A percentile compares a stretch with the other conserved stretches of the same genome.
These are phyloP conservation scores for Oncopodura yosiiana DNA, from an alignment of 1,140 invertebrate genomes.

Conservation along the genomic window DNA sequence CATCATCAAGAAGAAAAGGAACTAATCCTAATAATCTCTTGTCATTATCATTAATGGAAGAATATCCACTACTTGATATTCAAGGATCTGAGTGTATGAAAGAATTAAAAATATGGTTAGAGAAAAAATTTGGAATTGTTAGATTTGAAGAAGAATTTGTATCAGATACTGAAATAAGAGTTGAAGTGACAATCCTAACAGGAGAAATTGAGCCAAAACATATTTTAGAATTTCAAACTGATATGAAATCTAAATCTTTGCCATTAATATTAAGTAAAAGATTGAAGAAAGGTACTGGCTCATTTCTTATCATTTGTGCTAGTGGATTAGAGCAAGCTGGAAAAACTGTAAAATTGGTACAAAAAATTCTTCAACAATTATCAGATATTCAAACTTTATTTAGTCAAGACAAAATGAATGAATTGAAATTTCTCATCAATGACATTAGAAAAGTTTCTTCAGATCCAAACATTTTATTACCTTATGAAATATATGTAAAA, in stretches of 20 bases:
- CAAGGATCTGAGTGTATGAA: constrained; percentile 9
- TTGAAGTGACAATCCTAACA: constrained; percentile 22
- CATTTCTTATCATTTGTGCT: constrained; percentile 17
- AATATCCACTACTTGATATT: no score
- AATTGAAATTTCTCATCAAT: no score
- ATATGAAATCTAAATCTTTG: constrained; percentile 13
- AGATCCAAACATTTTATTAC: constrained; percentile 1
- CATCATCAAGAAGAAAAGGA: constrained; percentile 6
- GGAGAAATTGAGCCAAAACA: constrained; percentile 13
- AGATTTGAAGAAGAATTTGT: constrained; percentile 22
- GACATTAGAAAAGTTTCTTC: background rate
- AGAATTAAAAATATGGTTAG: constrained; percentile 20
- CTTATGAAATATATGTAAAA: constrained; percentile 14
- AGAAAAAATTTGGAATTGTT: constrained; percentile 24
- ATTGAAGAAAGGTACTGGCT: constrained; percentile 13
- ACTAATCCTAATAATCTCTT: no score
- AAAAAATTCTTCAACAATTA: background rate
- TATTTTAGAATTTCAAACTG: constrained; percentile 16
- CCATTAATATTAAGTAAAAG: constrained; percentile 12
- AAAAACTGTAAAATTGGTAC: background rate
- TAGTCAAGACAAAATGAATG: no score
- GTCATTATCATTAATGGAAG: background rate
- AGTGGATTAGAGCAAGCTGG: constrained; percentile 26
- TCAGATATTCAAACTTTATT: no score
- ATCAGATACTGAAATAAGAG: constrained; percentile 8